Percentiles rank a stretch among this genome's conserved stretches.
Evolutionary conservation across 1,140 invertebrate genomes (phyloP).

Genomic region (Delia radicum): DNA sequence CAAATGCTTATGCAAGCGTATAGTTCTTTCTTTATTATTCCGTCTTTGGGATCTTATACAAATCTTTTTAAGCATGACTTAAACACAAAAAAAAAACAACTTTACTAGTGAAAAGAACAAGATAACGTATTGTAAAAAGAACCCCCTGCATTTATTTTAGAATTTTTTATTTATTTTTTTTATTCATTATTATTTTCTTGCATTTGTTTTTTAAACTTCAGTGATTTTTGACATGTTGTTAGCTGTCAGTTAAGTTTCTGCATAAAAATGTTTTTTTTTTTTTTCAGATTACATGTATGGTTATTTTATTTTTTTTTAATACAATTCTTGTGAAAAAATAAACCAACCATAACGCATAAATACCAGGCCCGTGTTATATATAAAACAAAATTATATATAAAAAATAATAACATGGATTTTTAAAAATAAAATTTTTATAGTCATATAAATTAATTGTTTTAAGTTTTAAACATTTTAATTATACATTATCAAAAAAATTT

Average conservation of each 20-base stretch:
- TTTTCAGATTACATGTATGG: background rate
- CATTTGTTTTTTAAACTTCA: constrained; percentile 17
- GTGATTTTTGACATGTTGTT: constrained; percentile 22
- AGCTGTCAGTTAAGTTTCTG: constrained; percentile 16
- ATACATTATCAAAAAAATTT: too few relatives aligned
- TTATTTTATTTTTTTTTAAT: background rate
- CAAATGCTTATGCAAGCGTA: constrained; percentile 3
- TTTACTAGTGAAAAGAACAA: background rate
- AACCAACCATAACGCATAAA: background rate
- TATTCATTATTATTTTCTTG: background rate
- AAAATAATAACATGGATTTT: too few relatives aligned
- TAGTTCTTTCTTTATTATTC: background rate
- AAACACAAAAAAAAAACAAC: background rate
- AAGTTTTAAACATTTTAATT: too few relatives aligned
- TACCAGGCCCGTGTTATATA: background rate
- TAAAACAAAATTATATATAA: background rate
- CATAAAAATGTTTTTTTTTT: constrained; percentile 9
- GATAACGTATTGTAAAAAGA: background rate
- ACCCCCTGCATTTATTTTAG: background rate
- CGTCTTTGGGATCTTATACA: background rate
- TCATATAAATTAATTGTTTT: too few relatives aligned
- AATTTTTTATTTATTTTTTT: background rate
- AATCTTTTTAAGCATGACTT: constrained; percentile 1
- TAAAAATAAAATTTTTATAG: too few relatives aligned
- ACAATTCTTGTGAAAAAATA: background rate